A percentile compares a stretch with the other conserved stretches of the same genome.
Conservation (phyloP, 2,797 vertebrate species). For the Dicrostonyx torquatus region DNA sequence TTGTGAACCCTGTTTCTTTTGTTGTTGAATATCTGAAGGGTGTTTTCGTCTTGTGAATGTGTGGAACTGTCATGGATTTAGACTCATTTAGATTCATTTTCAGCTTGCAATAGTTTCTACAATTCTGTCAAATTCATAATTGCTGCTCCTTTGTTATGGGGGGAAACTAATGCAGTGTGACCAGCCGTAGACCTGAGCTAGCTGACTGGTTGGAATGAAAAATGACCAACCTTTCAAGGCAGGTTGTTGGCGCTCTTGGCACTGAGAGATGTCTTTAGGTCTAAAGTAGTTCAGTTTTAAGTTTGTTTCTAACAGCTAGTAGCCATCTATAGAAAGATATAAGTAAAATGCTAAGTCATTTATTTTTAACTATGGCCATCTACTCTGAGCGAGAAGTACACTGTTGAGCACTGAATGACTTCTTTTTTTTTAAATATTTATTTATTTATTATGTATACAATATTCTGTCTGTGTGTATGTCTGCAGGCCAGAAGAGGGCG, state of each 20-base stretch:
- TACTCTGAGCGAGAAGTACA: neutral
- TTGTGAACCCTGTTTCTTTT: neutral
- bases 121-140: neutral
- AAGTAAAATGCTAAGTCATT: slow-evolving; percentile 2
- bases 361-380: neutral
- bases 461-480: no score
- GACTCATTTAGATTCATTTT: slow-evolving; percentile 16
- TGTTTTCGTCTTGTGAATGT: neutral
- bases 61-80: neutral
- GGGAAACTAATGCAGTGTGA: neutral
- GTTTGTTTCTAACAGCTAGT: slow-evolving; percentile 4
- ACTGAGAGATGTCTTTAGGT: neutral
- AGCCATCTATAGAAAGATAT: neutral
- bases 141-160: neutral
- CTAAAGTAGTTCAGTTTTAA: slow-evolving; percentile 21
- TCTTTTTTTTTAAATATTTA: no score
- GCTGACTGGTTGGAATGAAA: neutral
- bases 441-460: no score
- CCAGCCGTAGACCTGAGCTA: neutral
- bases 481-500: no score
- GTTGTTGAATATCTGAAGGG: neutral
- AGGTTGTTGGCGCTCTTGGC: neutral
- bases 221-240: neutral
- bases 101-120: neutral
- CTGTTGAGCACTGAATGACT: neutral